Conservation (phyloP, 1,140 invertebrate genomes). For the Drosophila repleta region DNA sequence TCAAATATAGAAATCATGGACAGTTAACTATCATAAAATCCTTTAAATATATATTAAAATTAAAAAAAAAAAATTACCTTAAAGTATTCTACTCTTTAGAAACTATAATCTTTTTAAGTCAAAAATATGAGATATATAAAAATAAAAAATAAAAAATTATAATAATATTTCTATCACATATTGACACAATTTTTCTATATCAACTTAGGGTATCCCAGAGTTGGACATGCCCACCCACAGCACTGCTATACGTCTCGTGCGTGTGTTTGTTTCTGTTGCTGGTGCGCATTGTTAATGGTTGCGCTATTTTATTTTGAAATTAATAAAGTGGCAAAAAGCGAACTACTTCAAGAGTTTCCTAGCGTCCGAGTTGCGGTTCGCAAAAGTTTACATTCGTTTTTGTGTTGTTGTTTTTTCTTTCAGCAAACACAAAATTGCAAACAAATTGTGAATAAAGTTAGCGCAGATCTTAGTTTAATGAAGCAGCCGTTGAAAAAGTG, state of each 20-base stretch:
- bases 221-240: neutral
- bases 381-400: slow-evolving; percentile 36
- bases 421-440: slow-evolving; percentile 16
- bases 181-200: neutral
- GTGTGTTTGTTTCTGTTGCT: slow-evolving; percentile 35
- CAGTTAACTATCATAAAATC: no score
- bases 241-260: neutral
- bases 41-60: no score
- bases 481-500: slow-evolving; percentile 28
- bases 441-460: slow-evolving; percentile 37
- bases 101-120: no score
- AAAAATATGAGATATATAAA: no score
- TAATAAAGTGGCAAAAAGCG: slow-evolving; percentile 73
- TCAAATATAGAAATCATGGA: no score
- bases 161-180: no score
- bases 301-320: slow-evolving; percentile 76
- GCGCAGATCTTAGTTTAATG: slow-evolving; percentile 43
- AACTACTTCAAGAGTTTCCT: slow-evolving; percentile 44
- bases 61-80: no score
- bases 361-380: slow-evolving; percentile 31
- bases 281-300: slow-evolving; percentile 67
- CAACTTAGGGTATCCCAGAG: neutral
- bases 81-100: no score
- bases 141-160: no score
- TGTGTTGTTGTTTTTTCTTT: neutral